Conservation (phyloP, 2,888 invertebrate genomes). For the Cerceris rybyensis region DNA sequence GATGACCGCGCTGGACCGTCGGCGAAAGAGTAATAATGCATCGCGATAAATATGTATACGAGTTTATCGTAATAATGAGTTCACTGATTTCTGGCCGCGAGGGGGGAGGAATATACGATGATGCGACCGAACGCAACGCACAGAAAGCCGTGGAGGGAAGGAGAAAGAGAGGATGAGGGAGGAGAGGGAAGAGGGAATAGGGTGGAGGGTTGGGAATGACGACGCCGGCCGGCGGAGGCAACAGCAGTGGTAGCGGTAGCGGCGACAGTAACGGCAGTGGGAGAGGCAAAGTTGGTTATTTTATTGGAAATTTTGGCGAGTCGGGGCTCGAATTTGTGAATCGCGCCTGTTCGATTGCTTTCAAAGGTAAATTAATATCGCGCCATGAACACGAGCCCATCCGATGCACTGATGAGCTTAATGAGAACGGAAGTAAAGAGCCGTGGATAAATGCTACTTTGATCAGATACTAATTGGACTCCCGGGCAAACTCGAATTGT, state of each 20-base stretch:
- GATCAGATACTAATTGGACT: slow-evolving; percentile 69
- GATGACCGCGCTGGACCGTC: slow-evolving; percentile 71
- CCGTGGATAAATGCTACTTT: slow-evolving; percentile 70
- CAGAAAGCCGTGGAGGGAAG: background rate
- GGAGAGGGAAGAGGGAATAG: slow-evolving; percentile 12
- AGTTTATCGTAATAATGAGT: slow-evolving; percentile 78
- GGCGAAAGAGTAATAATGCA: slow-evolving; percentile 76
- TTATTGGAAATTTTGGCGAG: slow-evolving; percentile 70
- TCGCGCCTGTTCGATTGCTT: slow-evolving; percentile 70
- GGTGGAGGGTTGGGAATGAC: slow-evolving; percentile 42
- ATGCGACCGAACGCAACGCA: slow-evolving; percentile 20
- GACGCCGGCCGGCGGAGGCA: slow-evolving; percentile 42
- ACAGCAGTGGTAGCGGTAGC: slow-evolving; percentile 41
- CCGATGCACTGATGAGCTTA: slow-evolving; percentile 72
- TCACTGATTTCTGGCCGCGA: slow-evolving; percentile 70
- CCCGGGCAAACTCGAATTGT: slow-evolving; percentile 69
- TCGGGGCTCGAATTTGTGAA: slow-evolving; percentile 69
- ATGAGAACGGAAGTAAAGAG: slow-evolving; percentile 71
- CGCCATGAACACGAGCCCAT: slow-evolving; percentile 72
- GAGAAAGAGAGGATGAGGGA: slow-evolving; percentile 4
- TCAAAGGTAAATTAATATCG: slow-evolving; percentile 72
- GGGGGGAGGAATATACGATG: slow-evolving; percentile 41
- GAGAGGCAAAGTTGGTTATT: slow-evolving; percentile 67
- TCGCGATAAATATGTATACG: slow-evolving; percentile 74
- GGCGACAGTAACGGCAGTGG: slow-evolving; percentile 11